Percentiles rank a stretch among this genome's conserved stretches.
phyloP scores from a whole-genome alignment of 2,113 vertebrate genomes.

The Dolichallabes microphthalmus region DNA sequence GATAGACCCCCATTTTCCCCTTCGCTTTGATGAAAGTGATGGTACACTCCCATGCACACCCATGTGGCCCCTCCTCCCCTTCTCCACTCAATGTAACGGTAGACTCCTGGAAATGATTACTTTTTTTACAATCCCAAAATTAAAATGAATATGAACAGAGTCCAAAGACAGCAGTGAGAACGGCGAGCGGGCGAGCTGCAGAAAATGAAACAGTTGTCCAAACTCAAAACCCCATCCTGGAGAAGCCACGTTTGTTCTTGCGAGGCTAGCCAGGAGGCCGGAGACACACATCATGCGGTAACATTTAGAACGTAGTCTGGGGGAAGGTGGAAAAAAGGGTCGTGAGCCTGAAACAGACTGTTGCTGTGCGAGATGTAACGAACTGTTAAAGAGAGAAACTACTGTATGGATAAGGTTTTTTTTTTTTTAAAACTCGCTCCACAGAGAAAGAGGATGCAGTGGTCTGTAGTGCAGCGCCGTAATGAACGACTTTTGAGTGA shows the following conservation, averaged over 20 bases:
- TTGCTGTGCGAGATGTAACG: slow-evolving; percentile 2
- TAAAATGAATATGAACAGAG: slow-evolving; percentile 33
- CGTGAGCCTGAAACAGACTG: slow-evolving; percentile 32
- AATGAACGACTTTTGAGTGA: slow-evolving; percentile 45
- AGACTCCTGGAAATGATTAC: slow-evolving; percentile 4
- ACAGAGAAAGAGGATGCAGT: slow-evolving; percentile 12
- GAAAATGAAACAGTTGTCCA: slow-evolving; percentile 37
- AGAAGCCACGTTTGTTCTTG: slow-evolving; percentile 37
- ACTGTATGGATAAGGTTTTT: background rate
- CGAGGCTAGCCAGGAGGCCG: slow-evolving; percentile 33
- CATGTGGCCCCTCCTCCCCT: background rate
- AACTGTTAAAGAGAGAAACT: slow-evolving; percentile 36
- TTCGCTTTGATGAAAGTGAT: slow-evolving; percentile 21
- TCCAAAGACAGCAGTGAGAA: slow-evolving; percentile 18
- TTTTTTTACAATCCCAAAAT: background rate
- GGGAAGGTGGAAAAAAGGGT: background rate
- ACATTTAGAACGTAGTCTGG: slow-evolving; percentile 2
- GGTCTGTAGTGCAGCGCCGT: slow-evolving; percentile 1
- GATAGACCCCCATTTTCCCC: slow-evolving; percentile 4
- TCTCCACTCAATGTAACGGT: background rate
- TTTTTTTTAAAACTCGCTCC: background rate
- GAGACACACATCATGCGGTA: slow-evolving; percentile 52
- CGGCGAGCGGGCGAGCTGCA: background rate
- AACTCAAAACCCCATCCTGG: slow-evolving; percentile 28
- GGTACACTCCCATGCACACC: slow-evolving; percentile 28